A percentile compares a stretch with the other conserved stretches of the same genome.
Evolutionary conservation across 2,113 vertebrate genomes (phyloP).

Genomic region (Hypocryptadius cinnamomeus): DNA sequence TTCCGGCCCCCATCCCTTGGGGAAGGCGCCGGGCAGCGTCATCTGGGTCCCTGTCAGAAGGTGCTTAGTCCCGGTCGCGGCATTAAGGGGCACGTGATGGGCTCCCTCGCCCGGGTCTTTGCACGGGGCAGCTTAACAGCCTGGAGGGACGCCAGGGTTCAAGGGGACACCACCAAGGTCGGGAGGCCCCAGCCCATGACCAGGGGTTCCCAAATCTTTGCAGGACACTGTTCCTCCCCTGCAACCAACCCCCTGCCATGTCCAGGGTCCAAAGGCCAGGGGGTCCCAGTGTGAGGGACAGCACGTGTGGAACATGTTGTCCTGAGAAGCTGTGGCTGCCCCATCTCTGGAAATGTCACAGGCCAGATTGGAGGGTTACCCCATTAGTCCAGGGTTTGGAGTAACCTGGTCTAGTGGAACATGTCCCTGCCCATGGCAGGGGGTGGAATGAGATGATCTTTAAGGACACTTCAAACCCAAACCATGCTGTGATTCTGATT

Average conservation of each 20-base stretch:
- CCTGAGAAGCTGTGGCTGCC: neutral
- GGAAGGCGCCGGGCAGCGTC: conserved; percentile 7
- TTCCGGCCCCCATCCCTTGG: neutral
- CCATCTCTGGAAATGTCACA: neutral
- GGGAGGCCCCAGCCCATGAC: neutral
- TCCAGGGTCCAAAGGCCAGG: neutral
- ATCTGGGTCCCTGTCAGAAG: conserved; percentile 54
- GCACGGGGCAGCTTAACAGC: conserved; percentile 15
- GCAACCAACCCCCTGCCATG: too few relatives aligned
- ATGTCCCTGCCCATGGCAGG: neutral
- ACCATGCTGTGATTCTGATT: neutral
- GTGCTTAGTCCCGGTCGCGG: neutral
- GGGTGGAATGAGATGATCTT: neutral
- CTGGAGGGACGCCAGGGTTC: conserved; percentile 45
- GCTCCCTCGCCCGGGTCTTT: neutral
- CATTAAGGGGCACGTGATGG: conserved; percentile 56
- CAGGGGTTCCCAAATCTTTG: neutral
- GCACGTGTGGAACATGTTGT: neutral
- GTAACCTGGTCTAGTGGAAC: neutral
- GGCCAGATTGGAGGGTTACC: neutral
- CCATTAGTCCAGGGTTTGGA: neutral
- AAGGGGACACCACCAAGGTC: conserved; percentile 31
- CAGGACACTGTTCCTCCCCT: neutral
- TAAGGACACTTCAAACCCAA: neutral
- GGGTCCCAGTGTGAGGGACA: neutral